Percentiles rank a stretch among this genome's conserved stretches.
Conservation (phyloP, 2,888 invertebrate genomes). For the Rhagophthalmus giganteus region DNA sequence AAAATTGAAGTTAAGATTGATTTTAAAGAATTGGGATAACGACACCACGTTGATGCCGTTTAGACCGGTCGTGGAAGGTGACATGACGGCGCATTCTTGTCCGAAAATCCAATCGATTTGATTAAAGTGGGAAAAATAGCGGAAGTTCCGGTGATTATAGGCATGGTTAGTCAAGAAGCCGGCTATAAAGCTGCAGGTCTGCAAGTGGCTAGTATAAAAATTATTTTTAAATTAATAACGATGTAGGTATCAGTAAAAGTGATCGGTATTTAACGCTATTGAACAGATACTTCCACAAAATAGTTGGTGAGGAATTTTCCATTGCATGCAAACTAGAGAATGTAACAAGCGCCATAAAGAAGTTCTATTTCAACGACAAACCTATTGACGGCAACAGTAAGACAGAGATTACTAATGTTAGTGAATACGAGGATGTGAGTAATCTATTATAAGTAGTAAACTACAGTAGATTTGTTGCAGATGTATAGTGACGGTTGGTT, state of each 20-base stretch:
- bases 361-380: background rate
- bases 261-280: background rate
- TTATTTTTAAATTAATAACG: too few relatives aligned
- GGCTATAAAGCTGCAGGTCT: slow-evolving; percentile 66
- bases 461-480: slow-evolving; percentile 60
- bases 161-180: slow-evolving; percentile 74
- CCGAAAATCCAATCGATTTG: slow-evolving; percentile 62
- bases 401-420: background rate
- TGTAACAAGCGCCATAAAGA: background rate
- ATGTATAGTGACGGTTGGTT: slow-evolving; percentile 75
- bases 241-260: too few relatives aligned
- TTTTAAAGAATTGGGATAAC: slow-evolving; percentile 76
- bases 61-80: slow-evolving; percentile 73
- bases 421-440: too few relatives aligned
- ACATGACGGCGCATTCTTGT: slow-evolving; percentile 70
- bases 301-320: background rate
- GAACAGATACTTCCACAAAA: background rate
- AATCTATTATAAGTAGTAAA: too few relatives aligned
- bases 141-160: slow-evolving; percentile 72
- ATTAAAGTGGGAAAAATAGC: slow-evolving; percentile 57
- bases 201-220: too few relatives aligned
- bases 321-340: background rate
- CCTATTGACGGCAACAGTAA: background rate
- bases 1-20: too few relatives aligned
- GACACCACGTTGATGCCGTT: slow-evolving; percentile 77